Percentiles rank a stretch among this genome's conserved stretches.
phyloP scores from a whole-genome alignment of 2,888 invertebrate species.

The Torymus tubicola region DNA sequence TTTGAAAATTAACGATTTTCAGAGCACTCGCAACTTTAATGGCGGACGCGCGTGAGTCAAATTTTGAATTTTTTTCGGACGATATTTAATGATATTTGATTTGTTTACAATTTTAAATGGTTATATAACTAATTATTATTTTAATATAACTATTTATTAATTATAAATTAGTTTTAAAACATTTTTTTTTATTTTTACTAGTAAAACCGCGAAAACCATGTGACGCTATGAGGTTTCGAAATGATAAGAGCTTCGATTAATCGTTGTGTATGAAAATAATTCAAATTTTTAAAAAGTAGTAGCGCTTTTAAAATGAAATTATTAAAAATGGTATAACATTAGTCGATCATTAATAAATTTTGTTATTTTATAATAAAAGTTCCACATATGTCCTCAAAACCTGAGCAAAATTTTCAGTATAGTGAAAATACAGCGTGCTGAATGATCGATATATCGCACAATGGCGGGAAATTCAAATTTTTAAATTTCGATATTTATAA shows the following conservation, averaged over 20 bases:
- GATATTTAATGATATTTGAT: neutral
- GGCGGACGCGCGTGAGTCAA: slow-evolving; percentile 51
- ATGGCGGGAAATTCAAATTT: too few relatives aligned
- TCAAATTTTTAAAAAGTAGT: neutral
- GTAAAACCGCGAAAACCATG: neutral
- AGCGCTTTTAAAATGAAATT: neutral
- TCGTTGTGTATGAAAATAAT: slow-evolving; percentile 16
- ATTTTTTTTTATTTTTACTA: neutral
- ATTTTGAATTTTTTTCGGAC: slow-evolving; percentile 32
- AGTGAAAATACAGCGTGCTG: too few relatives aligned
- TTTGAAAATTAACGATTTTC: slow-evolving; percentile 57
- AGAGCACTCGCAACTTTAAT: slow-evolving; percentile 26
- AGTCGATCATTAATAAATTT: too few relatives aligned
- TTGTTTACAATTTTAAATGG: neutral
- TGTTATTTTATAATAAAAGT: too few relatives aligned
- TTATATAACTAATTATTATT: neutral
- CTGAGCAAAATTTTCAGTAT: too few relatives aligned
- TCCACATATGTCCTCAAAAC: too few relatives aligned
- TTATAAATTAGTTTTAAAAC: neutral
- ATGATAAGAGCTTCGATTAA: slow-evolving; percentile 32
- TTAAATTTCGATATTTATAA: too few relatives aligned
- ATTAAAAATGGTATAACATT: neutral
- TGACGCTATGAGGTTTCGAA: neutral
- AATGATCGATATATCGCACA: too few relatives aligned
- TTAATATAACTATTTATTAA: slow-evolving; percentile 23